phyloP scores from a whole-genome alignment of 1,140 invertebrate genomes.

The Halesus radiatus region DNA sequence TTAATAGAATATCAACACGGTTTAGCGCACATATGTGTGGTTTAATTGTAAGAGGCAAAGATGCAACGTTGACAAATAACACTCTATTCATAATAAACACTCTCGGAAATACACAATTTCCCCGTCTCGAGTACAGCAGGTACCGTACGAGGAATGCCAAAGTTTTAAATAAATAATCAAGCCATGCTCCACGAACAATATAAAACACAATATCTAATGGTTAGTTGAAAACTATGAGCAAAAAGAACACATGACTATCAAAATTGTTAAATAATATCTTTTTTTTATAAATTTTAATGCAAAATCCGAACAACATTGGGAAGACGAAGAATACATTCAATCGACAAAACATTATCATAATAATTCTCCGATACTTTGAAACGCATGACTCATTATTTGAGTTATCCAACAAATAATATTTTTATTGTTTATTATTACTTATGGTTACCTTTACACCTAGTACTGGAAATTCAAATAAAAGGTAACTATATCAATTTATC shows the following conservation, averaged over 20 bases:
- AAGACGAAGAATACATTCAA: slow-evolving; percentile 7
- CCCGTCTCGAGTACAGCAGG: not conserved
- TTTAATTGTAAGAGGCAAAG: slow-evolving; percentile 70
- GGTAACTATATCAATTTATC: too few relatives aligned
- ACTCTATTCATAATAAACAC: slow-evolving; percentile 40
- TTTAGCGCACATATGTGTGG: slow-evolving; percentile 73
- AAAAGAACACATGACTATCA: slow-evolving; percentile 45
- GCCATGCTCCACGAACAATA: slow-evolving; percentile 54
- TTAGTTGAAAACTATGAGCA: slow-evolving; percentile 52
- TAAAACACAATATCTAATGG: slow-evolving; percentile 48
- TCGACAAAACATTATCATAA: not conserved
- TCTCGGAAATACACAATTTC: slow-evolving; percentile 1
- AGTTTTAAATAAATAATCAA: slow-evolving; percentile 42
- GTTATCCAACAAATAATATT: too few relatives aligned
- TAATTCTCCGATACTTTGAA: too few relatives aligned
- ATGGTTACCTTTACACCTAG: too few relatives aligned
- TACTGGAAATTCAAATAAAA: too few relatives aligned
- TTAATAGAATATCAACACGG: slow-evolving; percentile 62
- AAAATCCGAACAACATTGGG: slow-evolving; percentile 13
- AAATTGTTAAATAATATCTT: slow-evolving; percentile 5
- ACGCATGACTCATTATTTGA: too few relatives aligned
- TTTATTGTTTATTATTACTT: too few relatives aligned
- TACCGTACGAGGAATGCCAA: not conserved
- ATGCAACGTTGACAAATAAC: slow-evolving; percentile 69
- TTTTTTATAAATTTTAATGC: slow-evolving; percentile 6